A percentile compares a stretch with the other conserved stretches of the same genome.
These are phyloP conservation scores for Sicus ferrugineus DNA, from an alignment of 2,888 invertebrate genomes.

Conservation along the genomic window DNA sequence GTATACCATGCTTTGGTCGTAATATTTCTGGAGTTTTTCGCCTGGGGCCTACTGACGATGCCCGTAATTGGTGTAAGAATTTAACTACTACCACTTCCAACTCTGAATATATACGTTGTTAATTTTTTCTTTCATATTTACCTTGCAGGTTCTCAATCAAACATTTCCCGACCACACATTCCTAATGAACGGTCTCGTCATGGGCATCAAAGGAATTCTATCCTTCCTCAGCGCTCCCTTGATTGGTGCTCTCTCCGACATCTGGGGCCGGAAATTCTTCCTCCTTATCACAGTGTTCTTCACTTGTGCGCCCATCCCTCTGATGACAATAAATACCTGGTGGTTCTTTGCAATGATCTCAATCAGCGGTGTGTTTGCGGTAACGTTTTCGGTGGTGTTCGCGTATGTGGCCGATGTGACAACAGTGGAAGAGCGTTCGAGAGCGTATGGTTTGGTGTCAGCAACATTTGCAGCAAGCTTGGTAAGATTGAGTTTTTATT, in stretches of 20 bases:
- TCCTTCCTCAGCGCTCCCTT: conserved; percentile 97
- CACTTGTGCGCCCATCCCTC: conserved; percentile 97
- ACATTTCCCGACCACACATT: conserved; percentile 99
- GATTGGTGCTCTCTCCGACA: conserved; percentile 96
- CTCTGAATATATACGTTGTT: too few relatives aligned
- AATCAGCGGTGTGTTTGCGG: conserved; percentile 98
- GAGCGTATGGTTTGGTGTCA: conserved; percentile 96
- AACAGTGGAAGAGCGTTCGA: conserved; percentile 92
- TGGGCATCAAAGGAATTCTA: conserved; percentile 97
- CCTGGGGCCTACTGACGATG: conserved; percentile 98
- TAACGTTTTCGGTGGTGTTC: conserved; percentile 98
- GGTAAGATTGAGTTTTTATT: conserved; percentile 65
- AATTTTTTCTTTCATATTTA: conserved; percentile 25
- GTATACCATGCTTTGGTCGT: conserved; percentile 98
- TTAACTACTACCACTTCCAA: not conserved
- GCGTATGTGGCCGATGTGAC: conserved; percentile 99
- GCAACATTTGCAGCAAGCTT: conserved; percentile 99
- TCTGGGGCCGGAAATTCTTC: conserved; percentile 98
- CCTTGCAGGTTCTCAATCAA: conserved; percentile 80
- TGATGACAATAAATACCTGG: conserved; percentile 99
- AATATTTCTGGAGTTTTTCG: conserved; percentile 99
- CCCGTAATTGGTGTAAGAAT: conserved; percentile 80
- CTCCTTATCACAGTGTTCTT: conserved; percentile 97
- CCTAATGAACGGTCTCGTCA: conserved; percentile 97
- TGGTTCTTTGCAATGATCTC: conserved; percentile 99